Conservation (phyloP, 2,888 invertebrate species). For the Acanthosepion lycidas region DNA sequence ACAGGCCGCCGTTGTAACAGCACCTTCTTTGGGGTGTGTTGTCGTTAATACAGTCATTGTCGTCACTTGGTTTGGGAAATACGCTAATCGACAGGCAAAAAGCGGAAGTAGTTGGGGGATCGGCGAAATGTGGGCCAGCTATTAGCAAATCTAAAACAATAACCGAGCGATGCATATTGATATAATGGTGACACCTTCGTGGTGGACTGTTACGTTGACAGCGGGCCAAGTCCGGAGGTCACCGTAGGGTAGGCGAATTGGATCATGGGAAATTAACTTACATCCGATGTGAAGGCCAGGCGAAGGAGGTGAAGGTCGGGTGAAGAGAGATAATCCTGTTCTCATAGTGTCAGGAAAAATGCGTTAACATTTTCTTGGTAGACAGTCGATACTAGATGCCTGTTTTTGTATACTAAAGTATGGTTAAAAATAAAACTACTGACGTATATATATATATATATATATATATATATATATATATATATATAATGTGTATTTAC, state of each 20-base stretch:
- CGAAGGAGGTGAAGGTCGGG: no score
- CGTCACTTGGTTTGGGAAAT: background rate
- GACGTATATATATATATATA: no score
- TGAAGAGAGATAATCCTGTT: background rate
- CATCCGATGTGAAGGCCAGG: background rate
- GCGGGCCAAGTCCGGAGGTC: slow-evolving; percentile 1
- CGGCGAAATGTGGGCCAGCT: background rate
- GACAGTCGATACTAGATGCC: no score
- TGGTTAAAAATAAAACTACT: no score
- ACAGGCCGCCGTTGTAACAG: background rate
- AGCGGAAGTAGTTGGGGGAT: background rate
- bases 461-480: no score
- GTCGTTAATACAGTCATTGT: background rate
- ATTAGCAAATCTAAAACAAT: background rate
- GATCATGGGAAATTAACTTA: slow-evolving; percentile 33
- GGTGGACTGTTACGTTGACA: slow-evolving; percentile 33
- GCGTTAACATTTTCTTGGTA: no score
- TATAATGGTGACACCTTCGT: slow-evolving; percentile 4
- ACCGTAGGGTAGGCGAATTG: background rate
- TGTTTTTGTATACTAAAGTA: no score
- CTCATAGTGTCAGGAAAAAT: background rate
- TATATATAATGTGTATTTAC: no score
- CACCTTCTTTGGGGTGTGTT: background rate
- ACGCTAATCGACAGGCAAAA: background rate
- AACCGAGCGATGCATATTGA: background rate